Evolutionary conservation across 2,888 invertebrate genomes (phyloP).

Genomic region (Theodoxus fluviatilis): DNA sequence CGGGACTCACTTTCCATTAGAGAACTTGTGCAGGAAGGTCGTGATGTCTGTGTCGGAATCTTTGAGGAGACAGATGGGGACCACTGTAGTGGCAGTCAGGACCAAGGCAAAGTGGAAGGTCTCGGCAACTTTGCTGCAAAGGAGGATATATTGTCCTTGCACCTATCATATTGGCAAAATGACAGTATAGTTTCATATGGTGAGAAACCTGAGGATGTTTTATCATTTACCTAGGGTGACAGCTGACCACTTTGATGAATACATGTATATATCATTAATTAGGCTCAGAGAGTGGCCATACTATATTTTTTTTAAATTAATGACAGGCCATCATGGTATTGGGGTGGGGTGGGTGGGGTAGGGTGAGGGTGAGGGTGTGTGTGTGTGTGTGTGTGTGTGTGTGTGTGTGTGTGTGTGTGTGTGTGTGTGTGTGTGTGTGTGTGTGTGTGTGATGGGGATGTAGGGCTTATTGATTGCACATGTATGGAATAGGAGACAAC

Average conservation of each 20-base stretch:
- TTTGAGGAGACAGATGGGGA: constrained; percentile 45
- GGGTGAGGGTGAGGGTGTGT: constrained; percentile 12
- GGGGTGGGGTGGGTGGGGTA: background rate
- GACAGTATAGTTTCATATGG: too few species aligned
- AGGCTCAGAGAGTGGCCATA: background rate
- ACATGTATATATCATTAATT: background rate
- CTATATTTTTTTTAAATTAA: too few species aligned
- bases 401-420: background rate
- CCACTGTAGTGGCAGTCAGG: constrained; percentile 42
- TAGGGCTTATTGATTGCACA: background rate
- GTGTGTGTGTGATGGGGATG: background rate
- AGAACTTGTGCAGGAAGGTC: constrained; percentile 45
- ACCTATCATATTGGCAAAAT: background rate
- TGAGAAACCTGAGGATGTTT: too few species aligned
- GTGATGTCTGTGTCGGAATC: constrained; percentile 42
- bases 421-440: background rate
- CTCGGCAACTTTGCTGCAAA: constrained; percentile 49
- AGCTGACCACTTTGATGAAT: too few species aligned
- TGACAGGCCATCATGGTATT: too few species aligned
- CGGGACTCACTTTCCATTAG: constrained; percentile 40
- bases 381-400: constrained; percentile 22
- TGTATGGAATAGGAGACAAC: background rate
- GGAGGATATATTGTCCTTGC: background rate
- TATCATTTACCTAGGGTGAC: too few species aligned
- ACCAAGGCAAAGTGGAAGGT: constrained; percentile 59